A percentile compares a stretch with the other conserved stretches of the same genome.
phyloP scores from a whole-genome alignment of 2,113 vertebrate genomes.

The Psilopsiagon aurifrons region DNA sequence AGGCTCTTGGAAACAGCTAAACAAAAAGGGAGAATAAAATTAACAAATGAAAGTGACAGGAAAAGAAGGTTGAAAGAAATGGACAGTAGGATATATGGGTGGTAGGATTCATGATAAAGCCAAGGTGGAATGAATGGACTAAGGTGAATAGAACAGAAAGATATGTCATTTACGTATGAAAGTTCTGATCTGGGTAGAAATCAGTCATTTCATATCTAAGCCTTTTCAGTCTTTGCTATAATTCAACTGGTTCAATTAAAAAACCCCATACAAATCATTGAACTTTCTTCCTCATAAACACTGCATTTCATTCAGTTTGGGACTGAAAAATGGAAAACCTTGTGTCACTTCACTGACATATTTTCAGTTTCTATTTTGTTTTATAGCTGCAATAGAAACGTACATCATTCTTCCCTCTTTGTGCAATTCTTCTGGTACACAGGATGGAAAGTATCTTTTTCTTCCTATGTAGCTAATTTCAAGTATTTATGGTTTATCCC shows the following conservation, averaged over 20 bases:
- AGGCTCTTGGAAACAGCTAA: background rate
- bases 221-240: background rate
- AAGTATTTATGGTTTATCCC: background rate
- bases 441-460: background rate
- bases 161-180: background rate
- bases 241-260: background rate
- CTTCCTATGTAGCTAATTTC: background rate
- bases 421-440: background rate
- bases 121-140: background rate
- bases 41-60: background rate
- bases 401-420: background rate
- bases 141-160: background rate
- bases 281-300: background rate
- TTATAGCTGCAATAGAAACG: background rate
- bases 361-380: background rate
- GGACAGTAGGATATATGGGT: background rate
- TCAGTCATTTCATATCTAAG: background rate
- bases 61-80: background rate
- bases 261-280: background rate
- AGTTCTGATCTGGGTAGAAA: background rate
- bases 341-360: accelerated
- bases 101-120: background rate
- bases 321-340: background rate
- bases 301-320: background rate
- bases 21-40: background rate